Evolutionary conservation across 2,113 vertebrate genomes (phyloP).

Genomic region (Apaloderma vittatum): DNA sequence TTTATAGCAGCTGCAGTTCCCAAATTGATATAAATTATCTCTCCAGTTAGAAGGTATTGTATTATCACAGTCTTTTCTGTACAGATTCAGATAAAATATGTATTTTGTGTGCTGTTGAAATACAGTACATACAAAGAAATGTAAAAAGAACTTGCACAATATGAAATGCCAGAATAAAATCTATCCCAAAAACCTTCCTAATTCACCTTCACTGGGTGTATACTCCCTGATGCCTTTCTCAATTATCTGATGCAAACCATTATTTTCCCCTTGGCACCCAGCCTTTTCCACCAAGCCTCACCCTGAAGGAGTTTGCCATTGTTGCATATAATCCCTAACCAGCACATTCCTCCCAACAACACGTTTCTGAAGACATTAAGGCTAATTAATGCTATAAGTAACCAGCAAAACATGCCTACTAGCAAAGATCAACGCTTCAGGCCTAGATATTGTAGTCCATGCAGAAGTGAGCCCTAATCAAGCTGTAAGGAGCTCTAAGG

Average conservation of each 20-base stretch:
- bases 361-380: neutral
- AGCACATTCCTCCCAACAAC: neutral
- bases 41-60: neutral
- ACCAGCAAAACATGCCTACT: neutral
- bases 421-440: neutral
- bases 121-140: neutral
- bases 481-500: neutral
- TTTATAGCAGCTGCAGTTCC: neutral
- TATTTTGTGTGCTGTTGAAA: neutral
- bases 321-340: neutral
- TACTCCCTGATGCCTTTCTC: neutral
- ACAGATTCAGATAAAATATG: neutral
- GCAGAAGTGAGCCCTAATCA: neutral
- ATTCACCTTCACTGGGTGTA: neutral
- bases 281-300: neutral
- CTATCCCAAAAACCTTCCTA: neutral
- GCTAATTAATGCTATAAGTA: neutral
- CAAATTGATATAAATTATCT: neutral
- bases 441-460: neutral
- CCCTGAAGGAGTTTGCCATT: neutral
- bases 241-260: neutral
- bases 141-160: neutral
- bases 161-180: neutral
- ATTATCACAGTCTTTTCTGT: neutral
- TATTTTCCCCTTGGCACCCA: neutral